These are phyloP conservation scores for Gymnoscopelus microlampas DNA, from an alignment of 2,797 vertebrate genomes.

Conservation along the genomic window DNA sequence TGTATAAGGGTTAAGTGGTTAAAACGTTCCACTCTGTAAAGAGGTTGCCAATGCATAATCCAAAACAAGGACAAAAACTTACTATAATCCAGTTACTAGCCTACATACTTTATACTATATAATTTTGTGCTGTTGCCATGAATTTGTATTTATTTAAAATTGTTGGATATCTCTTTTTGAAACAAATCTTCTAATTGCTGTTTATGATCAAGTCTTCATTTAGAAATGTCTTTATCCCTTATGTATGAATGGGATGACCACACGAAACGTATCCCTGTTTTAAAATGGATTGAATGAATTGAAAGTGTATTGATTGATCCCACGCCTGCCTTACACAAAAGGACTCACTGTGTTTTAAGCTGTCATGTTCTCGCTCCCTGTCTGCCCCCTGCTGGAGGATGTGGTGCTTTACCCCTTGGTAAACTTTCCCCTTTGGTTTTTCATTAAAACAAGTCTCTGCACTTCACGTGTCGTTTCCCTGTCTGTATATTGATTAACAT, in stretches of 20 bases:
- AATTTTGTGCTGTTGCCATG: constrained; percentile 2
- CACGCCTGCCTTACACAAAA: constrained; percentile 14
- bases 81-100: too few species aligned
- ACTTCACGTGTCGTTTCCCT: background rate
- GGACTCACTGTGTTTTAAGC: constrained; percentile 13
- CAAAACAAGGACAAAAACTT: too few species aligned
- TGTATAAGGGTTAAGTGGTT: too few species aligned
- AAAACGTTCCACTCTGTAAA: too few species aligned
- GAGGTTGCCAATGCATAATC: too few species aligned
- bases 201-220: background rate
- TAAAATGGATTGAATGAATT: background rate
- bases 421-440: constrained; percentile 36
- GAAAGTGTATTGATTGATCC: background rate
- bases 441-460: constrained; percentile 49
- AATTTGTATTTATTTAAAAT: background rate
- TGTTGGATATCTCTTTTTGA: background rate
- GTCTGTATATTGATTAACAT: constrained; percentile 4
- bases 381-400: constrained; percentile 29
- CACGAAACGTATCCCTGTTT: too few species aligned
- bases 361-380: constrained; percentile 12
- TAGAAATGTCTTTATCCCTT: too few species aligned
- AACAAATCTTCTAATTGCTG: background rate
- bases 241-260: too few species aligned
- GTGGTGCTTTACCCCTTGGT: constrained; percentile 48
- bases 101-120: background rate